phyloP scores from a whole-genome alignment of 2,113 vertebrate species.

The Pavo muticus region DNA sequence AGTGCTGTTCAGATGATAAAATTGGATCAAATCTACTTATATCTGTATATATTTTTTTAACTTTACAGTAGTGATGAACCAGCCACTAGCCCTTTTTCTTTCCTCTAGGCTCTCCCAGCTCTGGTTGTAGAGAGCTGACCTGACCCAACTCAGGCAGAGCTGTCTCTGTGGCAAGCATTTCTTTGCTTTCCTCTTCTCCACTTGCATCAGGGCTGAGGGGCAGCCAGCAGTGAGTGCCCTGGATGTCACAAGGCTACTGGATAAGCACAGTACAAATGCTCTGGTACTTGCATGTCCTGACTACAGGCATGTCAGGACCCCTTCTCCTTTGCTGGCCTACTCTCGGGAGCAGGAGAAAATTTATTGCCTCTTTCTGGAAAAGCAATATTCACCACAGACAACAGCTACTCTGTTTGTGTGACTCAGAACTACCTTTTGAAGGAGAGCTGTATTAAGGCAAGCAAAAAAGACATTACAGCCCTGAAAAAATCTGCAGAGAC shows the following conservation, averaged over 20 bases:
- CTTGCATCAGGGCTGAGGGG: not conserved
- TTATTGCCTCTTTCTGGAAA: conserved; percentile 33
- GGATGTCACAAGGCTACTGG: not conserved
- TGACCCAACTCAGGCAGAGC: not conserved
- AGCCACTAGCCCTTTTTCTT: not conserved
- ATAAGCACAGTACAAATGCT: not conserved
- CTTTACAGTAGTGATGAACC: not conserved
- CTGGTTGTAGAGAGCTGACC: not conserved
- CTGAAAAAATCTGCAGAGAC: not conserved
- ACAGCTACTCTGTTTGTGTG: not conserved
- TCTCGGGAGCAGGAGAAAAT: not conserved
- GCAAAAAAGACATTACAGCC: not conserved
- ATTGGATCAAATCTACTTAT: not conserved
- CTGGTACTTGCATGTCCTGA: not conserved
- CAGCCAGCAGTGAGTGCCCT: not conserved
- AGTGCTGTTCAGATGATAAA: not conserved
- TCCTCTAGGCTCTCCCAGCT: accelerated
- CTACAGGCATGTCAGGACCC: not conserved
- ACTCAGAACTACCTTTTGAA: not conserved
- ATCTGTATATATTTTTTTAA: not conserved
- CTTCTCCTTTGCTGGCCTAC: not conserved
- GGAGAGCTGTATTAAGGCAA: not conserved
- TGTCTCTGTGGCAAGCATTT: accelerated
- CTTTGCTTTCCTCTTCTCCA: not conserved
- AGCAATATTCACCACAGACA: not conserved